phyloP scores from a whole-genome alignment of 2,888 invertebrate genomes.

The Frankliniella fusca region DNA sequence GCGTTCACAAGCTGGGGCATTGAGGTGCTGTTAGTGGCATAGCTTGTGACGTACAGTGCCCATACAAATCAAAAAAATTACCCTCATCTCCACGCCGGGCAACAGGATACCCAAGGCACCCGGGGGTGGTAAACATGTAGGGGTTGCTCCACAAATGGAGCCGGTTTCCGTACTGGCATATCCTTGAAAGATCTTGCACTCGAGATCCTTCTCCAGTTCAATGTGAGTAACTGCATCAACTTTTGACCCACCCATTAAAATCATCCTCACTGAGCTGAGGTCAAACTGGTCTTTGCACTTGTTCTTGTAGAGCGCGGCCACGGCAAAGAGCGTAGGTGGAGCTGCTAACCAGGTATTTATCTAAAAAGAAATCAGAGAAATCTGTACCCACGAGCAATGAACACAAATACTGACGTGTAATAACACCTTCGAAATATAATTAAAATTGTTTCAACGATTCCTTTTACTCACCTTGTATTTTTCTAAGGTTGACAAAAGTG shows the following conservation, averaged over 20 bases:
- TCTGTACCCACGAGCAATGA: no score
- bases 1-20: neutral
- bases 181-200: neutral
- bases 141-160: neutral
- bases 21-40: no score
- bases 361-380: neutral
- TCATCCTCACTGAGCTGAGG: neutral
- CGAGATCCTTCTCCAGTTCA: neutral
- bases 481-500: neutral
- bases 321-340: neutral
- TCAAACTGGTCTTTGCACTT: neutral
- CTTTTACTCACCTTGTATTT: neutral
- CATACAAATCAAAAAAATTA: neutral
- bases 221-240: neutral
- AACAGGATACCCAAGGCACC: neutral
- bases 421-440: no score
- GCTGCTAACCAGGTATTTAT: neutral
- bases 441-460: neutral
- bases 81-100: conserved; percentile 4
- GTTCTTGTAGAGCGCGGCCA: neutral
- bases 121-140: neutral
- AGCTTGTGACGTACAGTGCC: no score
- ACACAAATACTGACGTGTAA: no score
- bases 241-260: neutral
- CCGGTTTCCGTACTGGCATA: neutral